These are phyloP conservation scores for Trichosurus vulpecula DNA, from an alignment of 2,797 vertebrate genomes.

Conservation along the genomic window DNA sequence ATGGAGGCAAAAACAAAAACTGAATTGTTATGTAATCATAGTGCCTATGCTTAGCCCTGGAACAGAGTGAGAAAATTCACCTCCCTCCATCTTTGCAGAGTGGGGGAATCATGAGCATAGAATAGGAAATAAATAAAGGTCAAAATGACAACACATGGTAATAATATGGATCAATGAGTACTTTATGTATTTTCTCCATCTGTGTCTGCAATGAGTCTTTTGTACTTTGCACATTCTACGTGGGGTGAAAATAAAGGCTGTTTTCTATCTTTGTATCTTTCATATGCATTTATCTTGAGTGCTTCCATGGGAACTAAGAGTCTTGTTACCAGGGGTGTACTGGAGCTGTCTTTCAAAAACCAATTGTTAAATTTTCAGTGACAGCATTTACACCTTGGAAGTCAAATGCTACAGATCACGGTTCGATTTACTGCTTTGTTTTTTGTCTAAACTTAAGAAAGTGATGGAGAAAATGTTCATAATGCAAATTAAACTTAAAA, in stretches of 20 bases:
- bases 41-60: not conserved
- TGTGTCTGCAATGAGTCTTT: not conserved
- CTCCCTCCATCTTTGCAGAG: not conserved
- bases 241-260: not conserved
- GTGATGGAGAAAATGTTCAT: not conserved
- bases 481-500: not conserved
- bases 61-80: not conserved
- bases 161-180: not conserved
- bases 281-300: not conserved
- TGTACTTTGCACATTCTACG: not conserved
- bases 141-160: not conserved
- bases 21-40: not conserved
- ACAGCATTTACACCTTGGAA: not conserved
- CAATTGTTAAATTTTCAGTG: not conserved
- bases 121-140: not conserved
- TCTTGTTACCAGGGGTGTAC: not conserved
- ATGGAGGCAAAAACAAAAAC: not conserved
- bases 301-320: not conserved
- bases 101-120: not conserved
- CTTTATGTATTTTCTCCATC: not conserved
- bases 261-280: not conserved
- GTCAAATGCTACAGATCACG: not conserved
- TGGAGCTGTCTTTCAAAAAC: not conserved
- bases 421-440: not conserved
- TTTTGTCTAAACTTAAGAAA: not conserved